Percentiles rank a stretch among this genome's conserved stretches.
Evolutionary conservation across 2,888 invertebrate genomes (phyloP).

Genomic region (Meloe dianella): DNA sequence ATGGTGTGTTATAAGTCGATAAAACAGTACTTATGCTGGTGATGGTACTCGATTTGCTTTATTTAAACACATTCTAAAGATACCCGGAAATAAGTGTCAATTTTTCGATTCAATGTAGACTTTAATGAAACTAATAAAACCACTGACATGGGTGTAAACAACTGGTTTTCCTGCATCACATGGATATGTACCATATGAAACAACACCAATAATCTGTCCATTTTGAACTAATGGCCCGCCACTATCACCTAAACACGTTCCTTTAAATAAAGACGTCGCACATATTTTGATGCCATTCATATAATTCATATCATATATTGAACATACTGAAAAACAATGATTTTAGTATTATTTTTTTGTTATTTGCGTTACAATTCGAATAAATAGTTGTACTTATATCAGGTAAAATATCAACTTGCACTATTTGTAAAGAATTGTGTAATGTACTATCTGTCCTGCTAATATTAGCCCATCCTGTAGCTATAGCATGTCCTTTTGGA

Average conservation of each 20-base stretch:
- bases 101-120: too few species aligned
- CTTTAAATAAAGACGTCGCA: conserved; percentile 61
- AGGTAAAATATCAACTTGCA: not conserved
- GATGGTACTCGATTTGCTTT: too few species aligned
- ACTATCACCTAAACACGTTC: conserved; percentile 64
- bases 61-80: too few species aligned
- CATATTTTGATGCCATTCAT: conserved; percentile 60
- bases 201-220: conserved; percentile 59
- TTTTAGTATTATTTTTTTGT: not conserved
- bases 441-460: rapidly evolving
- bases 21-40: too few species aligned
- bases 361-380: not conserved
- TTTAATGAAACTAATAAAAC: conserved; percentile 37
- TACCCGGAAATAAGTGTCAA: too few species aligned
- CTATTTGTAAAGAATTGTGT: not conserved
- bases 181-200: conserved; percentile 64
- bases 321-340: not conserved
- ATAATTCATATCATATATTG: not conserved
- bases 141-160: conserved; percentile 63
- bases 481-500: not conserved
- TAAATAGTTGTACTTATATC: not conserved
- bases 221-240: conserved; percentile 63
- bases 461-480: not conserved
- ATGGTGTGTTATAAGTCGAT: too few species aligned
- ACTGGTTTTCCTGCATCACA: conserved; percentile 63